phyloP scores from a whole-genome alignment of 2,797 vertebrate genomes.

The Spinus olivaceus region DNA sequence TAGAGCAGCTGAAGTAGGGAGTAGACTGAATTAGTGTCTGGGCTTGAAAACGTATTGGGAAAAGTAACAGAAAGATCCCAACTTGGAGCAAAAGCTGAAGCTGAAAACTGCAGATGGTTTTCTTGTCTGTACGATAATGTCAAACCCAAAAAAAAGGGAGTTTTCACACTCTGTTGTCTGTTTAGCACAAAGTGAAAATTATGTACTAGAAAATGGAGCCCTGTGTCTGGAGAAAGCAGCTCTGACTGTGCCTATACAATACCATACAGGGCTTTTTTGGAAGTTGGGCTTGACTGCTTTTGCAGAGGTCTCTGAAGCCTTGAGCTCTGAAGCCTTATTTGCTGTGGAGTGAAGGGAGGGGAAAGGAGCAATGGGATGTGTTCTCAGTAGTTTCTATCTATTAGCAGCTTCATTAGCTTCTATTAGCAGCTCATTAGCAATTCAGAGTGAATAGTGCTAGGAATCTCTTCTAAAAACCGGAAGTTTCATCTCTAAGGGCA shows the following conservation, averaged over 20 bases:
- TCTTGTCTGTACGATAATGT: slow-evolving; percentile 52
- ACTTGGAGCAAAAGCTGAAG: slow-evolving; percentile 42
- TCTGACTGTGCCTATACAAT: neutral
- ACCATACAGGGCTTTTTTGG: neutral
- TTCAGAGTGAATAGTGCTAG: neutral
- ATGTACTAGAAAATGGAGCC: slow-evolving; percentile 32
- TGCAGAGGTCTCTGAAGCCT: neutral
- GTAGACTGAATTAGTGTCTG: neutral
- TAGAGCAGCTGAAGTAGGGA: neutral
- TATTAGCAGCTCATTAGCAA: too few species aligned
- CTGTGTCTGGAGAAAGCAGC: neutral
- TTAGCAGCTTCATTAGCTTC: neutral
- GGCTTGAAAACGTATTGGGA: neutral
- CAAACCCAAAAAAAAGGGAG: slow-evolving; percentile 59
- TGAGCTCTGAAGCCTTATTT: neutral
- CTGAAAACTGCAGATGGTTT: slow-evolving; percentile 61
- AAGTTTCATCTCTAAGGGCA: neutral
- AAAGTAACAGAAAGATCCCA: slow-evolving; percentile 33
- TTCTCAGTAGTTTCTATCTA: neutral
- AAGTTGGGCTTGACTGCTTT: neutral
- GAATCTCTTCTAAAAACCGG: neutral
- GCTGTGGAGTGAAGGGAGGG: neutral
- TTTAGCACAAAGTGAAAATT: slow-evolving; percentile 39
- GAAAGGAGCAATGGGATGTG: neutral
- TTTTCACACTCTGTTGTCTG: slow-evolving; percentile 53